Evolutionary conservation across 2,113 vertebrate species (phyloP).

Genomic region (Halichoerus grypus): DNA sequence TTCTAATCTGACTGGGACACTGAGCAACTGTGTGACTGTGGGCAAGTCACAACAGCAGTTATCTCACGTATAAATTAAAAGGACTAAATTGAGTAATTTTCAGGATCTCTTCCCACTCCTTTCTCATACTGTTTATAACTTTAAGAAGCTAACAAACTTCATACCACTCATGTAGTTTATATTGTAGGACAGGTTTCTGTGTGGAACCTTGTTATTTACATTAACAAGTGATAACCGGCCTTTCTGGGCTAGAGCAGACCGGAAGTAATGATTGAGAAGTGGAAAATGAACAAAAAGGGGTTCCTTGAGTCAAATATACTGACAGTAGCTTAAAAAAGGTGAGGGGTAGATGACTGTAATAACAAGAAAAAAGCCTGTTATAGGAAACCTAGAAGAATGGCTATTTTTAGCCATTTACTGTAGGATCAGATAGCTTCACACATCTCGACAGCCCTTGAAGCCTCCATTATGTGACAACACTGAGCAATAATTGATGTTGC

Average conservation of each 20-base stretch:
- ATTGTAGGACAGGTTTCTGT: neutral
- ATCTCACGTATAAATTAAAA: slow-evolving; percentile 14
- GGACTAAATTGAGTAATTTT: neutral
- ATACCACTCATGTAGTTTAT: neutral
- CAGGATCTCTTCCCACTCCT: neutral
- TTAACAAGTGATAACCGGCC: neutral
- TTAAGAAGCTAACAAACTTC: neutral
- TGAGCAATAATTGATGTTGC: slow-evolving; percentile 7
- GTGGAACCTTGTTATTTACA: slow-evolving; percentile 39
- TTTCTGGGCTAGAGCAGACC: neutral
- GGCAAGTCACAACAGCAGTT: neutral
- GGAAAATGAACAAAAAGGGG: slow-evolving; percentile 31
- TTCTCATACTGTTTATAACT: neutral
- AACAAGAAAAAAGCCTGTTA: neutral
- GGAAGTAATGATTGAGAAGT: slow-evolving; percentile 50
- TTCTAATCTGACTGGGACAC: neutral
- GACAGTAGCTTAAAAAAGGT: neutral
- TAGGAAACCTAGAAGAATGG: neutral
- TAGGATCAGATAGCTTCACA: slow-evolving; percentile 8
- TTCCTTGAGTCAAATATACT: slow-evolving; percentile 17
- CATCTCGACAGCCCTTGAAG: neutral
- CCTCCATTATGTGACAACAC: neutral
- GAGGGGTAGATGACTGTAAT: neutral
- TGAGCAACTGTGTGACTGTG: neutral
- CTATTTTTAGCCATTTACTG: neutral